Percentiles rank a stretch among this genome's conserved stretches.
These are phyloP conservation scores for Eupristina koningsbergeri DNA, from an alignment of 1,140 invertebrate species.

Conservation along the genomic window DNA sequence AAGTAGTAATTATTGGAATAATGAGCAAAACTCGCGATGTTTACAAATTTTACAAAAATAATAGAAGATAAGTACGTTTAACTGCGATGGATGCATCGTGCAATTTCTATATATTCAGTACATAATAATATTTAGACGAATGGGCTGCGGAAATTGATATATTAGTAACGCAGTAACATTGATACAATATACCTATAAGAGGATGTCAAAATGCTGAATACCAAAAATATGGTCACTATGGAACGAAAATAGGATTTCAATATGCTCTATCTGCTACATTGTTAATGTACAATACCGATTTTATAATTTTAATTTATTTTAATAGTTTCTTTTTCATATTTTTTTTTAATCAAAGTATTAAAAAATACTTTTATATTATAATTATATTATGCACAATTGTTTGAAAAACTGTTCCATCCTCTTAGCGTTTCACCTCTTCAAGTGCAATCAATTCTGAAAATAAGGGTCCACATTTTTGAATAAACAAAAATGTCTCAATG, in stretches of 20 bases:
- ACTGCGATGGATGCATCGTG: not conserved
- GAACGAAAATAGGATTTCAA: too few relatives aligned
- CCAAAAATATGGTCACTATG: too few relatives aligned
- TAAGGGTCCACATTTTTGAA: not conserved
- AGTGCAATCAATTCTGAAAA: not conserved
- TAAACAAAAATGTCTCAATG: not conserved
- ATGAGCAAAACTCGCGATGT: not conserved
- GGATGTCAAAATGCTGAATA: not conserved
- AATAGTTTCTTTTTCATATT: not conserved
- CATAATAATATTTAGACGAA: not conserved
- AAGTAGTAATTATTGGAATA: not conserved
- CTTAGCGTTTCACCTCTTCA: not conserved
- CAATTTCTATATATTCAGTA: not conserved
- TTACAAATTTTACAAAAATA: not conserved
- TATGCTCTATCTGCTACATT: not conserved
- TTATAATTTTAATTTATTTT: not conserved
- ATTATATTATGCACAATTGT: not conserved
- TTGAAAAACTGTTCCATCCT: not conserved
- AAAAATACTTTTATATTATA: not conserved
- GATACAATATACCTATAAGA: not conserved
- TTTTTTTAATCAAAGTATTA: not conserved
- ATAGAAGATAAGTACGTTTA: not conserved
- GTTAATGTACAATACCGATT: not conserved
- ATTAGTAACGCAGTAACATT: not conserved
- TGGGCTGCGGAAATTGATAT: not conserved